These are phyloP conservation scores for Hemitrygon akajei DNA, from an alignment of 2,797 vertebrate genomes.

Conservation along the genomic window DNA sequence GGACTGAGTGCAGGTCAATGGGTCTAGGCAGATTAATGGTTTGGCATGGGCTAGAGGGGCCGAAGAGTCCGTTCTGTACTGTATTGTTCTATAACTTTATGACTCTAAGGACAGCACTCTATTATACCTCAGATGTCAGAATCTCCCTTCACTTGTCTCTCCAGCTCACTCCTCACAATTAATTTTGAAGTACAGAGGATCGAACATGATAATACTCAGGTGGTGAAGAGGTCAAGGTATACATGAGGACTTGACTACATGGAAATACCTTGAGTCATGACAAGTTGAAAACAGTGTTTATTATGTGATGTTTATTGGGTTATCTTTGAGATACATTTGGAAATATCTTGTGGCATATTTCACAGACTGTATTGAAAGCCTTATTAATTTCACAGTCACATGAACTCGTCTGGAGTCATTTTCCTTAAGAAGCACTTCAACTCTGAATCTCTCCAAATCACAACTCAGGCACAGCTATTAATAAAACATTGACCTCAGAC, in stretches of 20 bases:
- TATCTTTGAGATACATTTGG: constrained; percentile 1
- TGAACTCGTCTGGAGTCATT: background rate
- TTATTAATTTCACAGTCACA: constrained; percentile 10
- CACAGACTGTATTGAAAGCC: background rate
- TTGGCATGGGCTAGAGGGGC: too few species aligned
- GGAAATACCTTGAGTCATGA: background rate
- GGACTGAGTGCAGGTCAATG: too few species aligned
- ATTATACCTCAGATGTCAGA: background rate
- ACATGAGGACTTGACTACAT: background rate
- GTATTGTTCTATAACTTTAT: too few species aligned
- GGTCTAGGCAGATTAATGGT: too few species aligned
- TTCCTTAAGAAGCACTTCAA: background rate
- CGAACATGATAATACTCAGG: background rate
- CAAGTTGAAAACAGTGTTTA: background rate
- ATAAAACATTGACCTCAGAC: background rate
- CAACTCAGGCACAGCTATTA: background rate
- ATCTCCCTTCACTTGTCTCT: background rate
- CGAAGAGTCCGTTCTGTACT: too few species aligned
- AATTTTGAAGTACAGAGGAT: background rate
- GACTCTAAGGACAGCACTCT: background rate
- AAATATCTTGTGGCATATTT: background rate
- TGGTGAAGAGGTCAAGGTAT: background rate
- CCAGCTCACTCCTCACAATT: background rate
- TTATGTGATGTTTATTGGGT: background rate
- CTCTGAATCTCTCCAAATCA: too few species aligned